Evolutionary conservation across 1,140 invertebrate species (phyloP).

Genomic region (Zeugodacus cucurbitae): DNA sequence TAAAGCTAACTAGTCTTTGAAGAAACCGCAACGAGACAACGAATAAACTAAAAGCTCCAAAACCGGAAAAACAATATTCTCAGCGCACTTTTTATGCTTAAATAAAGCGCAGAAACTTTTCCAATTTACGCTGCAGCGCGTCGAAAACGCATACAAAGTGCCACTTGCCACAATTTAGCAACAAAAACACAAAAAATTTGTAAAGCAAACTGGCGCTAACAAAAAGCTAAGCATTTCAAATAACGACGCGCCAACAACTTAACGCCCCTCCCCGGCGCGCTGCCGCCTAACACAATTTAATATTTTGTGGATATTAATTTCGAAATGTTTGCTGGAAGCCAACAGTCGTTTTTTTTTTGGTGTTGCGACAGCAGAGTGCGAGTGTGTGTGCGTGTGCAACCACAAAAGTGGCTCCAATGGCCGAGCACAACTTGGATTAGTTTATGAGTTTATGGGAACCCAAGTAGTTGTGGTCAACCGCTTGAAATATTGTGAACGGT

Average conservation of each 20-base stretch:
- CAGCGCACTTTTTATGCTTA: not conserved
- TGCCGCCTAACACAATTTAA: not conserved
- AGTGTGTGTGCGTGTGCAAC: not conserved
- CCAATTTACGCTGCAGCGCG: not conserved
- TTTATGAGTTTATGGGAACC: not conserved
- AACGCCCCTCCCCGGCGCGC: not conserved
- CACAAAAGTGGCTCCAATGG: constrained; percentile 12
- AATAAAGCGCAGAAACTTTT: not conserved
- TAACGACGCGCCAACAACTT: not conserved
- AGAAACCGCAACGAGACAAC: not conserved
- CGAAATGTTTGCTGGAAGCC: constrained; percentile 13
- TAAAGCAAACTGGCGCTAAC: not conserved
- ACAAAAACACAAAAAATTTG: not conserved
- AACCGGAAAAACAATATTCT: not conserved
- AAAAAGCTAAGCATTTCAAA: not conserved
- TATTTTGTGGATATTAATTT: constrained; percentile 25
- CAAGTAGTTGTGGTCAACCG: not conserved
- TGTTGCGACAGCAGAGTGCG: not conserved
- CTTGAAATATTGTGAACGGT: not conserved
- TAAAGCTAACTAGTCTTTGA: too few relatives aligned
- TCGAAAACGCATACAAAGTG: not conserved
- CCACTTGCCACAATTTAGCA: not conserved
- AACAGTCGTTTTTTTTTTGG: too few relatives aligned
- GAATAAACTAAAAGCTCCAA: not conserved
- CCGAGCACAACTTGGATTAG: not conserved